These are phyloP conservation scores for Cactoblastis cactorum DNA, from an alignment of 2,888 invertebrate species.

Conservation along the genomic window DNA sequence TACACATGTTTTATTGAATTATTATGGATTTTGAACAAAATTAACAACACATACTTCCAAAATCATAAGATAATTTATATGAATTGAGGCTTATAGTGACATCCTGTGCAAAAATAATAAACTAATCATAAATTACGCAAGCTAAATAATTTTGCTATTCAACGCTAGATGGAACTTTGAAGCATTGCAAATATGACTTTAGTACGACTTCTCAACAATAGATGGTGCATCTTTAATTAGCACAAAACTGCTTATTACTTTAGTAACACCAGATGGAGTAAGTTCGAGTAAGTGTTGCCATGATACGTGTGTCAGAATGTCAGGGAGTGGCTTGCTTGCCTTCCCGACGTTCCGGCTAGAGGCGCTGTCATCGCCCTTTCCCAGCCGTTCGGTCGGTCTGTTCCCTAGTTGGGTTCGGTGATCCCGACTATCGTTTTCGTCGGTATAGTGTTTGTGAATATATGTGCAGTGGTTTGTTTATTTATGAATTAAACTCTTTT, in stretches of 20 bases:
- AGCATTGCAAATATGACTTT: not conserved
- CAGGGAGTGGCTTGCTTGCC: conserved; percentile 22
- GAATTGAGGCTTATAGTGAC: not conserved
- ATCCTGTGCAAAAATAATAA: not conserved
- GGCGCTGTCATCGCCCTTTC: conserved; percentile 14
- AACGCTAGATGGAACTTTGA: conserved; percentile 10
- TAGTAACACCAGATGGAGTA: conserved; percentile 3
- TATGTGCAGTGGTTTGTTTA: conserved; percentile 57
- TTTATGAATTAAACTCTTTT: conserved; percentile 47
- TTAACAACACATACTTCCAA: no score
- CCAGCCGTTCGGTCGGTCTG: conserved; percentile 2
- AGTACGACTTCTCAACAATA: conserved; percentile 1
- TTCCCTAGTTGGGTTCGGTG: not conserved
- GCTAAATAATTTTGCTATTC: not conserved
- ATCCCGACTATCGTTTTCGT: not conserved
- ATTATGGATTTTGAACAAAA: no score
- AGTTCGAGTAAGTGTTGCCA: conserved; percentile 17
- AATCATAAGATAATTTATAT: no score
- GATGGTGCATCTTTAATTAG: conserved; percentile 10
- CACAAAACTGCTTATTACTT: no score
- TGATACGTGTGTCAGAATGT: conserved; percentile 13
- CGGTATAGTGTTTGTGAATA: conserved; percentile 29
- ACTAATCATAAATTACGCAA: not conserved
- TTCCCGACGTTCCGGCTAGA: conserved; percentile 14
- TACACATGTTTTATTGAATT: no score